These are phyloP conservation scores for Ochotona princeps DNA, from an alignment of 2,113 vertebrate species.

Conservation along the genomic window DNA sequence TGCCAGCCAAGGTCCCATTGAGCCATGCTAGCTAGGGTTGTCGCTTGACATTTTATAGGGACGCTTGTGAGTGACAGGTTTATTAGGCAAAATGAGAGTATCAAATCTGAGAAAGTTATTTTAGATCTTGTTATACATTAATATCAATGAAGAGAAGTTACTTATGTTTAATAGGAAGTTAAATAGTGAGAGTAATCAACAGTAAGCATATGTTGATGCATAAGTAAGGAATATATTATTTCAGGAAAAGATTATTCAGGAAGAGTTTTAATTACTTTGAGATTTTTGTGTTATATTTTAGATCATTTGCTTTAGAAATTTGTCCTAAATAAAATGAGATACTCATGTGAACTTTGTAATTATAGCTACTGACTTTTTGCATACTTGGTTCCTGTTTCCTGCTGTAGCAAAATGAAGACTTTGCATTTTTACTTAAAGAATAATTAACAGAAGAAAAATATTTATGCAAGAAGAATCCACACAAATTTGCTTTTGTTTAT, in stretches of 20 bases:
- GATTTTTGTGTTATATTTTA: not conserved
- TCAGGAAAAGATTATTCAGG: not conserved
- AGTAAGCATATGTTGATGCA: not conserved
- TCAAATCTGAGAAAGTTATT: not conserved
- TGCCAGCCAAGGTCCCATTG: not conserved
- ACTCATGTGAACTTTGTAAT: no score
- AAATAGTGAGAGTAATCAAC: not conserved
- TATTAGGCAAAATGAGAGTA: not conserved
- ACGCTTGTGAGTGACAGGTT: not conserved
- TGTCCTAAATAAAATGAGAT: not conserved
- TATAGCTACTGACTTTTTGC: not conserved
- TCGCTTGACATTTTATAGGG: slow-evolving; percentile 10
- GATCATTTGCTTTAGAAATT: not conserved
- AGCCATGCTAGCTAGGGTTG: not conserved
- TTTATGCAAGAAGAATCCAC: not conserved
- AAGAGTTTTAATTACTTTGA: not conserved
- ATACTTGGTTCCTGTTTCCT: not conserved
- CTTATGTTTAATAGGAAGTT: not conserved
- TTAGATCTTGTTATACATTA: not conserved
- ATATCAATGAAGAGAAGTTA: not conserved
- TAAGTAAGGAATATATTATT: not conserved
- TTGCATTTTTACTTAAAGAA: not conserved
- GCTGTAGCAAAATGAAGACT: not conserved
- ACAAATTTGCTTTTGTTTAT: not conserved
- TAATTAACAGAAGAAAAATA: not conserved